Evolutionary conservation across 2,888 invertebrate species (phyloP).

Genomic region (Himalopsyche japonica): DNA sequence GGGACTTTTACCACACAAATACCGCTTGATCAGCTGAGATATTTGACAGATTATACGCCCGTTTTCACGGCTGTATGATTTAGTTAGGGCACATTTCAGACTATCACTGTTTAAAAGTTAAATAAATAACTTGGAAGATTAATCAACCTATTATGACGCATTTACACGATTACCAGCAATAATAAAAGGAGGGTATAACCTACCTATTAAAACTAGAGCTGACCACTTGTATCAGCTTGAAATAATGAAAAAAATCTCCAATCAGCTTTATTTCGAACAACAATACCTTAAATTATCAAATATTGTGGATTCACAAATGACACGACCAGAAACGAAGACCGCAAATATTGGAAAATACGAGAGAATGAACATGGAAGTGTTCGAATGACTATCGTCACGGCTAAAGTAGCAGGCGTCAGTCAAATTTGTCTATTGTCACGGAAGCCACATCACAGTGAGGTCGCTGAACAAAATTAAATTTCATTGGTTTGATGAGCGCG

Average conservation of each 20-base stretch:
- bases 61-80: background rate
- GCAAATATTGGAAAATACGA: slow-evolving; percentile 59
- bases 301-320: slow-evolving; percentile 51
- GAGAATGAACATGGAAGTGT: slow-evolving; percentile 63
- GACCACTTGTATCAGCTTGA: slow-evolving; percentile 56
- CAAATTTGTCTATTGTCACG: slow-evolving; percentile 32
- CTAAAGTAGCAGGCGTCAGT: slow-evolving; percentile 43
- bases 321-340: slow-evolving; percentile 53
- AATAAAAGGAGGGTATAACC: slow-evolving; percentile 52
- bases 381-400: slow-evolving; percentile 39
- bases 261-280: slow-evolving; percentile 56
- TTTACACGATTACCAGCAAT: slow-evolving; percentile 57
- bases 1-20: slow-evolving; percentile 18
- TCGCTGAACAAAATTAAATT: background rate
- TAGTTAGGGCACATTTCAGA: background rate
- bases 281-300: slow-evolving; percentile 61
- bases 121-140: slow-evolving; percentile 21
- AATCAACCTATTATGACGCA: slow-evolving; percentile 57
- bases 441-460: slow-evolving; percentile 34
- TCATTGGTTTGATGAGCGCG: background rate
- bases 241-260: slow-evolving; percentile 57
- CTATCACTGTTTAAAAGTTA: background rate
- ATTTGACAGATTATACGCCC: slow-evolving; percentile 14
- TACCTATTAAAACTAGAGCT: slow-evolving; percentile 59
- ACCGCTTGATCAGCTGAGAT: slow-evolving; percentile 22